phyloP scores from a whole-genome alignment of 53 echinoderm and acorn worm genomes.

The Hippasteria phrygiana region DNA sequence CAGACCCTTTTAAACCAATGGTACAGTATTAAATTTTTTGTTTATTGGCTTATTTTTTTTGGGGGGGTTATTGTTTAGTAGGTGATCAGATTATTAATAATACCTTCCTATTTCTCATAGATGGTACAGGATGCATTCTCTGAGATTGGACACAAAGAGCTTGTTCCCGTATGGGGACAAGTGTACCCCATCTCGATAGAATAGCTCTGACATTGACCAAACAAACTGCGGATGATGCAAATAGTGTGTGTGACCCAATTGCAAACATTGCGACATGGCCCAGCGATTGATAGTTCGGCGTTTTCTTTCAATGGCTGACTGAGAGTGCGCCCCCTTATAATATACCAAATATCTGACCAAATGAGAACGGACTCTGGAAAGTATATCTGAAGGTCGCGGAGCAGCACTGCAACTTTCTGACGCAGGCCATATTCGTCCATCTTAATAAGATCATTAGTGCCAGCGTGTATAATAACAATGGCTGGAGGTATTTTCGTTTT shows the following conservation, averaged over 20 bases:
- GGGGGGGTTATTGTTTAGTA: too few species aligned
- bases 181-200: not conserved
- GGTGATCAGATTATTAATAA: too few species aligned
- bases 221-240: not conserved
- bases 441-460: not conserved
- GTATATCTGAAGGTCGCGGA: not conserved
- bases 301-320: not conserved
- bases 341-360: not conserved
- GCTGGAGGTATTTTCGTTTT: not conserved
- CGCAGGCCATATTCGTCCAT: not conserved
- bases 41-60: too few species aligned
- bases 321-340: not conserved
- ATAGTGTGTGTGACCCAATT: not conserved
- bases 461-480: not conserved
- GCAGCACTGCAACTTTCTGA: not conserved
- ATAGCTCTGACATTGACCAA: not conserved
- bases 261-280: not conserved
- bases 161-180: too few species aligned
- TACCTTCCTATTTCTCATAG: too few species aligned
- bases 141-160: too few species aligned
- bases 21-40: too few species aligned
- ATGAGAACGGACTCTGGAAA: not conserved
- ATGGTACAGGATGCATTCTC: too few species aligned
- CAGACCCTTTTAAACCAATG: too few species aligned
- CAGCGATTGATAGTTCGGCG: constrained; percentile 9